phyloP scores from a whole-genome alignment of 2,797 vertebrate genomes.

The Etheostoma perlongum region DNA sequence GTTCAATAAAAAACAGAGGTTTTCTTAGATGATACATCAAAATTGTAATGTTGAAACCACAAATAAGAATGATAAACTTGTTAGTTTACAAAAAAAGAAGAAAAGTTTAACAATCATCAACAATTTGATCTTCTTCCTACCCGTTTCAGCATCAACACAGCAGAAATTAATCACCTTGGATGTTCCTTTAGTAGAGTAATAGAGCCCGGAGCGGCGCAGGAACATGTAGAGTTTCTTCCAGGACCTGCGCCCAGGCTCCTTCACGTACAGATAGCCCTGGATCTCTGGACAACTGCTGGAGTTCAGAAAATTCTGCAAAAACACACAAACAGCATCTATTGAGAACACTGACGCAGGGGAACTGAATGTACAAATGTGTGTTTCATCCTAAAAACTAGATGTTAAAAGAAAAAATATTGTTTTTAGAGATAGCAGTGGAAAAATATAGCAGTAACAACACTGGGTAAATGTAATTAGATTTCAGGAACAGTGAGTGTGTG shows the following conservation, averaged over 20 bases:
- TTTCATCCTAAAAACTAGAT: neutral
- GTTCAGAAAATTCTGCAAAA: conserved; percentile 94
- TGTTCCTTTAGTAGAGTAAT: conserved; percentile 96
- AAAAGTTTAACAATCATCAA: neutral
- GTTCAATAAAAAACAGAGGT: neutral
- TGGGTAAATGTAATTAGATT: conserved; percentile 33
- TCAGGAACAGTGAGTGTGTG: conserved; percentile 22
- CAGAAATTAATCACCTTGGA: conserved; percentile 88
- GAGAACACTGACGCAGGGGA: neutral
- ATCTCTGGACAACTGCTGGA: conserved; percentile 97
- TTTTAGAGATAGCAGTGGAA: neutral
- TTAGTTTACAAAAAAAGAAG: neutral
- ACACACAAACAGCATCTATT: conserved; percentile 10
- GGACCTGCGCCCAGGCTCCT: conserved; percentile 94
- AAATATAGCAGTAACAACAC: conserved; percentile 2
- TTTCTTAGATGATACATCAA: neutral
- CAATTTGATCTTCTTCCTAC: neutral
- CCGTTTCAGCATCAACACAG: neutral
- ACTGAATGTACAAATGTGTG: conserved; percentile 1
- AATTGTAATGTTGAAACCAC: neutral
- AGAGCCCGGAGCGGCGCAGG: conserved; percentile 95
- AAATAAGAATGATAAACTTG: neutral
- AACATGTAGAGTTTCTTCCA: conserved; percentile 97
- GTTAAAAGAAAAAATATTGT: neutral
- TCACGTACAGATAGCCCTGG: conserved; percentile 95